Evolutionary conservation across 35 echinoderm and acorn worm species (phyloP).

Genomic region (Diadema setosum): DNA sequence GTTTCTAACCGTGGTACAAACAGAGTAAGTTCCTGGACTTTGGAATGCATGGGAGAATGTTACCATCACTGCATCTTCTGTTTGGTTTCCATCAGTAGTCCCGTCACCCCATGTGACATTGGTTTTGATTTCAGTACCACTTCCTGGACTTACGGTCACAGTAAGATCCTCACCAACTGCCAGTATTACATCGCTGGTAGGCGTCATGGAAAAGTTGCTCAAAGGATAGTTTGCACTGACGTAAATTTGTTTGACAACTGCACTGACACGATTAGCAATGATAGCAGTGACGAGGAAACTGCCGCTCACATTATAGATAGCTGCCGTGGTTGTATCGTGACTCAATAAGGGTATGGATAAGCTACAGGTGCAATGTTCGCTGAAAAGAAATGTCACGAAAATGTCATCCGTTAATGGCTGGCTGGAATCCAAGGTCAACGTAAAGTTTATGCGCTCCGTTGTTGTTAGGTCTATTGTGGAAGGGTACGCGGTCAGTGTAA

Average conservation of each 20-base stretch:
- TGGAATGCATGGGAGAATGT: slow-evolving; percentile 1
- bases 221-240: background rate
- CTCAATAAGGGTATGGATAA: background rate
- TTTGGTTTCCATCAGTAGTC: background rate
- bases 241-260: background rate
- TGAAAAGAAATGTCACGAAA: background rate
- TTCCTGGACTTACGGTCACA: background rate
- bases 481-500: background rate
- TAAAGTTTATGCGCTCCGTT: background rate
- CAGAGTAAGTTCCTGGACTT: background rate
- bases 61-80: background rate
- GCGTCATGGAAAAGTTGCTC: background rate
- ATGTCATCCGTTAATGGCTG: background rate
- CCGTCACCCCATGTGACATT: background rate
- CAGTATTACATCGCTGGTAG: background rate
- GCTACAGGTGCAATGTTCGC: background rate
- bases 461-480: background rate
- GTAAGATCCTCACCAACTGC: background rate
- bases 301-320: background rate
- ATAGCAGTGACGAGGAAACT: background rate
- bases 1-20: background rate
- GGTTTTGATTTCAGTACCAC: background rate
- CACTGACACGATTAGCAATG: background rate
- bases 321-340: background rate
- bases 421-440: background rate